phyloP scores from a whole-genome alignment of 2,797 vertebrate genomes.

The Pagetopsis macropterus region DNA sequence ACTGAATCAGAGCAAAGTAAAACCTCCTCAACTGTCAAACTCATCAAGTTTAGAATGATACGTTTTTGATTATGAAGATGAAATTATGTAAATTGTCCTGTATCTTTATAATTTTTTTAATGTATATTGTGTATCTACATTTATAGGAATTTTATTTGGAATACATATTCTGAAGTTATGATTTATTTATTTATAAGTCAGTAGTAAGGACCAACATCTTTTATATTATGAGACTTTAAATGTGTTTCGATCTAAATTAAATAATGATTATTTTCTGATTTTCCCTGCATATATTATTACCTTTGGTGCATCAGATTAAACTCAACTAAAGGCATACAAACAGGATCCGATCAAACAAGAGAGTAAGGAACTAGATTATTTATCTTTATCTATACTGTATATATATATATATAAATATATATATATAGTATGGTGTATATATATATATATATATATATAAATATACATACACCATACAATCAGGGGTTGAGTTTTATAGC shows the following conservation, averaged over 20 bases:
- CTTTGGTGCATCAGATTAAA: neutral
- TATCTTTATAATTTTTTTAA: too few species aligned
- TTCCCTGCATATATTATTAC: neutral
- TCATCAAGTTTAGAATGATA: neutral
- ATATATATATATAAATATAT: too few species aligned
- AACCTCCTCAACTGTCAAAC: neutral
- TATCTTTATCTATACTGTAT: too few species aligned
- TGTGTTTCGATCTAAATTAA: neutral
- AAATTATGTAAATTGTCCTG: too few species aligned
- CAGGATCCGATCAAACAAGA: too few species aligned
- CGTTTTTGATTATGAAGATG: neutral
- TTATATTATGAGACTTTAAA: too few species aligned
- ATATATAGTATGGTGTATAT: too few species aligned
- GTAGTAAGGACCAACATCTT: too few species aligned
- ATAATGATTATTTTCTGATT: neutral
- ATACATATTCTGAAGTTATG: neutral
- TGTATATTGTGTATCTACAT: neutral
- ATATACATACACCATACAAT: too few species aligned
- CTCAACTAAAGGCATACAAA: neutral
- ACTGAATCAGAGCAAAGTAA: conserved; percentile 13
- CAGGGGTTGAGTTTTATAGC: too few species aligned
- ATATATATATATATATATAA: too few species aligned
- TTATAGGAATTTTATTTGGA: neutral
- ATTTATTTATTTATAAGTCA: neutral
- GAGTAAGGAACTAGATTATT: too few species aligned